phyloP scores from a whole-genome alignment of 2,888 invertebrate species.

The Cerceris ruficornis region DNA sequence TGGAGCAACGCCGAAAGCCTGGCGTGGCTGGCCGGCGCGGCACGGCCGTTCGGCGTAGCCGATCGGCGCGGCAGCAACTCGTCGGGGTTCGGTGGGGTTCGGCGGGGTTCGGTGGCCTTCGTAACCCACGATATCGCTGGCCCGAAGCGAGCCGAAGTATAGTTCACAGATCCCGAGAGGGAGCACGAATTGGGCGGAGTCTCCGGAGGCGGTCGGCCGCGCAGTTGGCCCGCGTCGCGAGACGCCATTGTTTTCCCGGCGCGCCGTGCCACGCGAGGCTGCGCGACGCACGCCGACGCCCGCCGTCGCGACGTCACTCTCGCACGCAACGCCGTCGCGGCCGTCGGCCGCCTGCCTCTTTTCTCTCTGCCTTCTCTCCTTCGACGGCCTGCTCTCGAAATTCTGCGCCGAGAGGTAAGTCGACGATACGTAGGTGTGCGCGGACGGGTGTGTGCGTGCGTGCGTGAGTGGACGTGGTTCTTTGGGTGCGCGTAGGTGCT shows the following conservation, averaged over 20 bases:
- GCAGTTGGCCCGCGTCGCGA: constrained; percentile 56
- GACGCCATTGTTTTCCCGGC: constrained; percentile 74
- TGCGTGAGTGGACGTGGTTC: constrained; percentile 4
- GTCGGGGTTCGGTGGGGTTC: neutral
- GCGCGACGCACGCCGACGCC: constrained; percentile 71
- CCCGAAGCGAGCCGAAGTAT: no score
- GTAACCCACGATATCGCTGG: no score
- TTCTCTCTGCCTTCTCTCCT: constrained; percentile 33
- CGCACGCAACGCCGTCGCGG: constrained; percentile 71
- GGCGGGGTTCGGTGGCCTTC: neutral
- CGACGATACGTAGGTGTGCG: constrained; percentile 40
- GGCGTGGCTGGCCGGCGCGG: constrained; percentile 34
- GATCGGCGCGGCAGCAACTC: neutral
- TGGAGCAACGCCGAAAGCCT: constrained; percentile 45
- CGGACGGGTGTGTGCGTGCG: constrained; percentile 11
- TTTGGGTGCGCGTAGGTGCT: constrained; percentile 1
- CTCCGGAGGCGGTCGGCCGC: constrained; percentile 76
- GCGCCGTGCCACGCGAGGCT: constrained; percentile 52
- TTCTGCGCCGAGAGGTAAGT: constrained; percentile 61
- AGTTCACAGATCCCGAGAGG: neutral
- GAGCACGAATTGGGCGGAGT: constrained; percentile 75
- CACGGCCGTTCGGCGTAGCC: neutral
- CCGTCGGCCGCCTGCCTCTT: constrained; percentile 54
- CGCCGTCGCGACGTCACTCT: constrained; percentile 74
- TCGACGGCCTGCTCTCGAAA: constrained; percentile 46